Evolutionary conservation across 2,113 vertebrate species (phyloP).

Genomic region (Thermophis baileyi): DNA sequence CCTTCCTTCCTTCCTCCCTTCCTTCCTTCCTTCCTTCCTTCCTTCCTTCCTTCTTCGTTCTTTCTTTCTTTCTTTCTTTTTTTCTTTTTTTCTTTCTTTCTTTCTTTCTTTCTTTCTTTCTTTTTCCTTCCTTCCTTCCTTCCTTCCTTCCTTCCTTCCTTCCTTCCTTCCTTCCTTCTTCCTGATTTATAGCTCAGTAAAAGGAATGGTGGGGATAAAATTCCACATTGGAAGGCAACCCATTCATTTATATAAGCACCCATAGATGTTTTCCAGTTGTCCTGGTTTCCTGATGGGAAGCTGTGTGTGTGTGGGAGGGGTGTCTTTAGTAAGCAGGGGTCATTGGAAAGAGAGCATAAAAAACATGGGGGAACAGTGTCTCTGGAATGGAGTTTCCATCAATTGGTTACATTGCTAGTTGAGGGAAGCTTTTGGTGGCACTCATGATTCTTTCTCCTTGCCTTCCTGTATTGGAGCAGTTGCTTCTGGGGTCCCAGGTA

Average conservation of each 20-base stretch:
- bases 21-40: background rate
- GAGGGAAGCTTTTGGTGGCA: background rate
- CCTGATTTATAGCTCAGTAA: background rate
- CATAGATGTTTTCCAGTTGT: conserved; percentile 2
- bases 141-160: background rate
- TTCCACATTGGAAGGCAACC: background rate
- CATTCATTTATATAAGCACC: background rate
- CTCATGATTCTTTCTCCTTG: background rate
- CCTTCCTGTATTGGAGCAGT: background rate
- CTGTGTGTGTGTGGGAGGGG: background rate
- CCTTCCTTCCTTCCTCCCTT: background rate
- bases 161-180: background rate
- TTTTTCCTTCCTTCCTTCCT: background rate
- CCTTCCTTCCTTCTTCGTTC: too few relatives aligned
- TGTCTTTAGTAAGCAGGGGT: background rate
- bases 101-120: background rate
- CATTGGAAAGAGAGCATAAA: background rate
- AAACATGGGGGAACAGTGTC: background rate
- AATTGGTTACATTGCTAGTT: background rate
- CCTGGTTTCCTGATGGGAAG: background rate
- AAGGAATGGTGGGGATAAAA: conserved; percentile 10
- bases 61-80: too few relatives aligned
- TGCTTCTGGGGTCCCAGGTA: background rate
- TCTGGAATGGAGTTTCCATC: background rate
- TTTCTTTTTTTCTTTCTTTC: too few relatives aligned